Percentiles rank a stretch among this genome's conserved stretches.
Evolutionary conservation across 2,888 invertebrate genomes (phyloP).

Genomic region (Conus canariensis): DNA sequence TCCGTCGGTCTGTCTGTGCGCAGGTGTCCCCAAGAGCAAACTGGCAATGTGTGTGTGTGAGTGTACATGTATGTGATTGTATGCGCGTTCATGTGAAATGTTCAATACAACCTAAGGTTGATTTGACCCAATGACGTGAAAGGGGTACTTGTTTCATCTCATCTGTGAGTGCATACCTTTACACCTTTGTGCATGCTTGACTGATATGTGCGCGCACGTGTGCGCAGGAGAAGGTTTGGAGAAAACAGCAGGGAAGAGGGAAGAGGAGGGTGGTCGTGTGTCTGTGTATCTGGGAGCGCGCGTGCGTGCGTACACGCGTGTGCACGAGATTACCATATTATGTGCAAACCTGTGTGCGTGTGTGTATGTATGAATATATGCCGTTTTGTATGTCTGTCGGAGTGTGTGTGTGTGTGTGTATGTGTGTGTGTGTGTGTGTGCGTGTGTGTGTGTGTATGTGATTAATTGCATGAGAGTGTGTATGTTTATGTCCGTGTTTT

Average conservation of each 20-base stretch:
- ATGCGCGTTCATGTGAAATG: background rate
- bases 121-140: background rate
- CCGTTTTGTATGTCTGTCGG: background rate
- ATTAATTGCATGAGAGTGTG: no score
- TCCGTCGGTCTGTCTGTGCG: no score
- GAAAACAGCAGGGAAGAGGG: background rate
- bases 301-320: background rate
- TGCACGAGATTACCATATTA: no score
- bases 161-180: background rate
- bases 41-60: constrained; percentile 1
- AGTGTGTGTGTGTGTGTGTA: background rate
- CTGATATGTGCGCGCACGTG: background rate
- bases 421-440: constrained; percentile 10
- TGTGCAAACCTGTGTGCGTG: background rate
- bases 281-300: background rate
- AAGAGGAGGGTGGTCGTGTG: background rate
- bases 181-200: background rate
- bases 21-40: background rate
- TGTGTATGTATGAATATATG: background rate
- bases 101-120: no score
- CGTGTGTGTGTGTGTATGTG: background rate
- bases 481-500: no score
- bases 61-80: background rate
- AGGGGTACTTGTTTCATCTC: background rate
- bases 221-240: background rate